A percentile compares a stretch with the other conserved stretches of the same genome.
phyloP scores from a whole-genome alignment of 2,113 vertebrate species.

The Coracopsis vasa region DNA sequence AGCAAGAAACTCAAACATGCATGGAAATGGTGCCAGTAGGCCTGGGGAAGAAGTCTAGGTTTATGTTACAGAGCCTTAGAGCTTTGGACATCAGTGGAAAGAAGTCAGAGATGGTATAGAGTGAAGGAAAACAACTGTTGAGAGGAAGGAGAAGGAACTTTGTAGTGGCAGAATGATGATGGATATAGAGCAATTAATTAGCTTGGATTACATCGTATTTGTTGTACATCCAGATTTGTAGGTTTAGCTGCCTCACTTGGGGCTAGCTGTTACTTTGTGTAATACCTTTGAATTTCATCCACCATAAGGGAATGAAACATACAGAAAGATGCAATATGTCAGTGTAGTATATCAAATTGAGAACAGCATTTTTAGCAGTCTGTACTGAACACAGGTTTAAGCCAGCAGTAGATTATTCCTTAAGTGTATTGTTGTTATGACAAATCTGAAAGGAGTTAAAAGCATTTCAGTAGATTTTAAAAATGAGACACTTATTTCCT shows the following conservation, averaged over 20 bases:
- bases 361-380: conserved; percentile 47
- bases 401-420: conserved; percentile 12
- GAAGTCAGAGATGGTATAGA: not conserved
- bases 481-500: conserved; percentile 3
- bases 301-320: conserved; percentile 51
- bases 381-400: conserved; percentile 4
- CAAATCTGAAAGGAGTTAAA: conserved; percentile 60
- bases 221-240: not conserved
- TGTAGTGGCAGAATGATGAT: conserved; percentile 34
- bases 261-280: conserved; percentile 12
- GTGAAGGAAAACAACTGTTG: conserved; percentile 5
- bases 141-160: not conserved
- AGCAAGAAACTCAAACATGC: not conserved
- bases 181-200: conserved; percentile 45
- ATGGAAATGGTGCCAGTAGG: not conserved
- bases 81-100: not conserved
- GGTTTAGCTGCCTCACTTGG: conserved; percentile 6
- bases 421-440: conserved; percentile 57
- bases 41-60: not conserved
- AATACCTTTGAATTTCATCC: conserved; percentile 34
- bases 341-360: conserved; percentile 59
- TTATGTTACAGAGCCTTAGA: not conserved
- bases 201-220: not conserved
- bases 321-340: conserved; percentile 38
- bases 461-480: conserved; percentile 45